These are phyloP conservation scores for Schizaphis graminum DNA, from an alignment of 2,888 invertebrate genomes.

Conservation along the genomic window DNA sequence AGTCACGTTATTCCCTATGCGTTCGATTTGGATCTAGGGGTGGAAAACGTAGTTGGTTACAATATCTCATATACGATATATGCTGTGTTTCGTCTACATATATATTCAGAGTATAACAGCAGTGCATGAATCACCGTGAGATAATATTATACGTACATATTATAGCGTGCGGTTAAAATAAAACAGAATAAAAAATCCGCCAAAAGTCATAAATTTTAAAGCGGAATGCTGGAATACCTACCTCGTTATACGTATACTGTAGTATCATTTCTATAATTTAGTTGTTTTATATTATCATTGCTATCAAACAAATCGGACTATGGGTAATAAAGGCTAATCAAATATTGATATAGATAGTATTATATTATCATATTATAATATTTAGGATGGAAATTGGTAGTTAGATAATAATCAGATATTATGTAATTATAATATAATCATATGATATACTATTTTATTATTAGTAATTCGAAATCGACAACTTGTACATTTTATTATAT, in stretches of 20 bases:
- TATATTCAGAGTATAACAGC: not conserved
- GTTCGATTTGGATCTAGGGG: slow-evolving; percentile 60
- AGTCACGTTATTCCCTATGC: slow-evolving; percentile 62
- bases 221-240: not conserved
- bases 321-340: not conserved
- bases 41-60: slow-evolving; percentile 56
- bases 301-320: not conserved
- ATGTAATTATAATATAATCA: not conserved
- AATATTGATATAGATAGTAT: not conserved
- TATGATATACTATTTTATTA: no score
- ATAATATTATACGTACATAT: slow-evolving; percentile 18
- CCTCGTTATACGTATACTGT: not conserved
- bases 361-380: not conserved
- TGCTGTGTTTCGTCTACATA: not conserved
- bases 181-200: slow-evolving; percentile 5
- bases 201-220: slow-evolving; percentile 48
- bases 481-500: not conserved
- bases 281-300: not conserved
- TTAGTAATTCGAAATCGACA: no score
- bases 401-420: not conserved
- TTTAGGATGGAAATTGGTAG: not conserved
- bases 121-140: slow-evolving; percentile 53
- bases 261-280: not conserved
- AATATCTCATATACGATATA: slow-evolving; percentile 34
- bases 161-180: slow-evolving; percentile 12